Evolutionary conservation across 2,797 vertebrate species (phyloP), one percentile per base, ranked within the genome.

Genomic region (Pagetopsis macropterus): DNA sequence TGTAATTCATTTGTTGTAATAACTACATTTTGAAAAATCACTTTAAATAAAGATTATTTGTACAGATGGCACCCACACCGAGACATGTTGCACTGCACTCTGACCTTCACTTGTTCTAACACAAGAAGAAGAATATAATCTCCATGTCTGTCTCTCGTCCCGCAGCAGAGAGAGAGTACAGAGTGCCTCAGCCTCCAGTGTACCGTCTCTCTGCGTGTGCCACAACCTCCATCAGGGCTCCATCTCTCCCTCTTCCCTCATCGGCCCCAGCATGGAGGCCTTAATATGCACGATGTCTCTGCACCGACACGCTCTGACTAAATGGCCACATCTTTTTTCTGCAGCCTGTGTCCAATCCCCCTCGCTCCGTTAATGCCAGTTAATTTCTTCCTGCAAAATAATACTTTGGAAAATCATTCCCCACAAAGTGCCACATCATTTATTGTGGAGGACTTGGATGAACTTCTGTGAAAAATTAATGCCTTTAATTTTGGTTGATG

Each of bases 401-500:
- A 96, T 95, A 95, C 96, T 96, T 96, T 93, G 93, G 96, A 94
- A 96, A 97, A 98, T 97, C 96, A 96, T 96, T 97, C 96, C 95
- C 95, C 95, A 93, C 94, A 95, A 97, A 98, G 96, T 96, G 97
- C 96, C 96, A 96, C 96, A 98, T 97, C 96, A 98, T 98, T 99
- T 98, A 98, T 97, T 96, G 96, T 94, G 94, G 33, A 96, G 94
- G 96, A 97, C 97, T 99, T 98, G 91, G 94, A 95, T 96, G 96
- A 99, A 98, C 95, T 98, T 95, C 89, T 89, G 88, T 98, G 96
- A 98, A 98, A 99, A 99, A 99, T 99, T 97, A 99, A 99, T 98
- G 97, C 97, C 96, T 98, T 99, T 99, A 99, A 99, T 99, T 99
- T 98, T 98, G 96, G 96, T 98, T 99, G 97, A 99, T 99, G 98